Base-by-base conservation (phyloP, 2,797 vertebrate species). In the Epinephelus malabaricus region DNA sequence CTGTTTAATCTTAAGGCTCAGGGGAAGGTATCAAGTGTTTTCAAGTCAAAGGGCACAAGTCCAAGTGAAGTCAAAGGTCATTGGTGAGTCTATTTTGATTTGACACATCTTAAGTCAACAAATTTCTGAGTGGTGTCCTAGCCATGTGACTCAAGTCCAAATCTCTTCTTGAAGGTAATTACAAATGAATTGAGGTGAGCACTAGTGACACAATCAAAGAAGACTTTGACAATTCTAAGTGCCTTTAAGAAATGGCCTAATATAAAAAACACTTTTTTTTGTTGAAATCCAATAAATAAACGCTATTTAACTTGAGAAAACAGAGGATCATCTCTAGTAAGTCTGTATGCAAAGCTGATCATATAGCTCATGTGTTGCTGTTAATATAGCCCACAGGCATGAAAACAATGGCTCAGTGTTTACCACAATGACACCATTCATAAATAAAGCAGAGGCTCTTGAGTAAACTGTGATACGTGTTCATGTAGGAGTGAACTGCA, bases 381-480 rank as follows among this genome's bases (percentile, higher is more conserved):
- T 50, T 74, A 47, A 67, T 70, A 51, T 53, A 60, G 19, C 9
- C 27, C 5, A 23, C 47, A 79, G 49, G 46, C 40, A 58, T 74
- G 45, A 38, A 64, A 67, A 78, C 56, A 65, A 61, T 61, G 47
- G 25, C 59, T 56, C 25, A 25, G 34, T 72, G 43, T 79, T 79
- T 54, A 34, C 71, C 71, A 47, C 69, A 74, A 55, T 27, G 65
- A 53, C 73, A 51, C 34, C 58, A 67, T 69, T 71, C 59, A 72
- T 66, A 38, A 81, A 54, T 79, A 82, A 85, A 79, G 70, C 78
- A 66, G 73, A 73, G 50, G 65, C 51, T 63, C 73, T 81, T 81
- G 50, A 63, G 79, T 81, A 88, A 86, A 88, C 59, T 69, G 56
- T 82, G 64, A 65, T 77, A 64, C 82, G 73, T 13, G 34, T 75